Evolutionary conservation across 2,888 invertebrate genomes (phyloP), one percentile per base, ranked within the genome.

Genomic region (Pycnomerus fuliginosus): DNA sequence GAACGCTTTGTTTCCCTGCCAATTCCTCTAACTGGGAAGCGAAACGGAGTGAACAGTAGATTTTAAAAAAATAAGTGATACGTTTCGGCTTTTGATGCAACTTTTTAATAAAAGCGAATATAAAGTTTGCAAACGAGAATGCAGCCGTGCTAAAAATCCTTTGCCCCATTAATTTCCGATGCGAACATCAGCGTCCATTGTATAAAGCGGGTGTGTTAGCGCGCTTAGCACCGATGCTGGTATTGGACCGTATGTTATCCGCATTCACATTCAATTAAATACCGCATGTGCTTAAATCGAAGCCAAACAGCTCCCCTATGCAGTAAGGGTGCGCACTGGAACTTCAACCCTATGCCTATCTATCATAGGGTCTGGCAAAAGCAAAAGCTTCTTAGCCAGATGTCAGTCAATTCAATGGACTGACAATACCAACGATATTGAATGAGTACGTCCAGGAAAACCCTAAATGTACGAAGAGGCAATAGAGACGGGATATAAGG

Each of bases 191-290:
- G 22, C 16, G 11, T 10, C 15, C 17, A 16, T 31, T 16, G 12
- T 15, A 12, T 16, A 16, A 14, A 31, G 14, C 4, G 27, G 12
- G n/a, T n/a, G n/a, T 24, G 5, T 24, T 25, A 16, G 12, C 10
- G 15, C 16, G 10, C 16, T 7, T 11, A 12, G 2, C n/a, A 16
- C 20, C 17, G 16, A 36, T 25, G 16, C 20, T 25, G 39, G 38
- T 44, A 42, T 42, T 43, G 32, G 44, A 38, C 41, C 37, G 31
- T 44, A 24, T 41, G 35, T 46, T 46, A 36, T 46, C 32, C 33
- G 37, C 32, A 46, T 46, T 40, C 46, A 41, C 46, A 41, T 46
- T 41, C 46, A 46, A 41, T 46, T 46, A 45, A 39, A 45, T 45
- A 40, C 35, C 40, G 25, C 25, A 15, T 30, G 24, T 35, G 28